Conservation (phyloP, 2,797 vertebrate genomes). For the Rhinoraja longicauda region DNA sequence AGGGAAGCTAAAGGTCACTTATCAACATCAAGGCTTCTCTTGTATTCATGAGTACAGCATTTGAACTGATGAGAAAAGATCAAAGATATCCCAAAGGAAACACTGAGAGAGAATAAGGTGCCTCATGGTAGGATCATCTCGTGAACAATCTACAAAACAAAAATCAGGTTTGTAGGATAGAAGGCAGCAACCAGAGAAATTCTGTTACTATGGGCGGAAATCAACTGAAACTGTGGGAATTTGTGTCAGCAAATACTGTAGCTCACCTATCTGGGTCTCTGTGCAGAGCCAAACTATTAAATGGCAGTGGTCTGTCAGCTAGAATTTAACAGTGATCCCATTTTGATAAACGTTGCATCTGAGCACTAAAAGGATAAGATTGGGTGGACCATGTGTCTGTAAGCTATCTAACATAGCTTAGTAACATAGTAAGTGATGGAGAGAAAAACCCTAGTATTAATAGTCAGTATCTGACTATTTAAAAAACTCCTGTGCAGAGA, state of each 20-base stretch:
- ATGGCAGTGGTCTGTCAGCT: neutral
- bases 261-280: neutral
- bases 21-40: neutral
- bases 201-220: neutral
- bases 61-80: neutral
- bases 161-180: neutral
- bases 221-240: neutral
- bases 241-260: neutral
- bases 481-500: constrained; percentile 6
- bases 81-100: neutral
- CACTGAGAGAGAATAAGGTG: neutral
- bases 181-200: neutral
- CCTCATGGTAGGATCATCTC: neutral
- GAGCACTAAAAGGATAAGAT: neutral
- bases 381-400: too few species aligned
- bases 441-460: neutral
- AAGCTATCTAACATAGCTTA: too few species aligned
- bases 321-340: neutral
- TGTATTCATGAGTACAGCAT: neutral
- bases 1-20: neutral
- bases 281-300: neutral
- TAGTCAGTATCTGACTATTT: neutral
- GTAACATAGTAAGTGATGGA: neutral
- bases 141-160: constrained; percentile 13
- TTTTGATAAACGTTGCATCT: neutral